phyloP scores from a whole-genome alignment of 2,113 vertebrate genomes.

The Leptosomus discolor region DNA sequence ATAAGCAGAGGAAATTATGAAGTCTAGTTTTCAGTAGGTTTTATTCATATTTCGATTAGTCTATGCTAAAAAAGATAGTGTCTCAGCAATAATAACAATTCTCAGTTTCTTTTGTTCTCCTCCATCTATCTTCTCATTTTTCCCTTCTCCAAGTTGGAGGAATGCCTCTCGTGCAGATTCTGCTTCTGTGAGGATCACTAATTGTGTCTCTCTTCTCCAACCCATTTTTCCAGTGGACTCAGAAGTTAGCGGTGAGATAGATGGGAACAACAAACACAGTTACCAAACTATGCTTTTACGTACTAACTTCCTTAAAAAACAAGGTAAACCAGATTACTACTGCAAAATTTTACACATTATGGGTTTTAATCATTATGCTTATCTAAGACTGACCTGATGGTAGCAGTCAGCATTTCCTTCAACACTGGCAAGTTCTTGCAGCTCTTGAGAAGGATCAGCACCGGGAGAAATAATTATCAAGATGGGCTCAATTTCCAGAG shows the following conservation, averaged over 20 bases:
- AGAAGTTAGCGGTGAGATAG: background rate
- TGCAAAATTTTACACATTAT: background rate
- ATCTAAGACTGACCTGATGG: conserved; percentile 80
- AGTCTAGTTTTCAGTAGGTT: background rate
- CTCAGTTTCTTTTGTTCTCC: background rate
- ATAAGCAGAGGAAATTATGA: background rate
- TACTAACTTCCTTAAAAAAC: background rate
- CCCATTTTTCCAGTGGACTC: background rate
- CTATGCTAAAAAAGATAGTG: background rate
- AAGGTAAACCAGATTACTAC: background rate
- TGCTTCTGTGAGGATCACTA: background rate
- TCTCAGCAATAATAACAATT: background rate
- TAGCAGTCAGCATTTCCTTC: conserved; percentile 85
- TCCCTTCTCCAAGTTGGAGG: background rate
- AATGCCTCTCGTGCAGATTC: background rate
- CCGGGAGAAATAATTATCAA: conserved; percentile 96
- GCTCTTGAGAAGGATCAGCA: conserved; percentile 95
- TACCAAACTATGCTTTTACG: background rate
- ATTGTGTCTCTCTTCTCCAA: background rate
- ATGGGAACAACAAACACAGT: background rate
- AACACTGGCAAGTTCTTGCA: conserved; percentile 88
- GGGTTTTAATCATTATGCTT: background rate
- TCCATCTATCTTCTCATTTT: background rate
- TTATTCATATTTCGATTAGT: background rate
- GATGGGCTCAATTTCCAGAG: conserved; percentile 88